phyloP scores from a whole-genome alignment of 1,140 invertebrate genomes.

The Dendrolimus kikuchii region DNA sequence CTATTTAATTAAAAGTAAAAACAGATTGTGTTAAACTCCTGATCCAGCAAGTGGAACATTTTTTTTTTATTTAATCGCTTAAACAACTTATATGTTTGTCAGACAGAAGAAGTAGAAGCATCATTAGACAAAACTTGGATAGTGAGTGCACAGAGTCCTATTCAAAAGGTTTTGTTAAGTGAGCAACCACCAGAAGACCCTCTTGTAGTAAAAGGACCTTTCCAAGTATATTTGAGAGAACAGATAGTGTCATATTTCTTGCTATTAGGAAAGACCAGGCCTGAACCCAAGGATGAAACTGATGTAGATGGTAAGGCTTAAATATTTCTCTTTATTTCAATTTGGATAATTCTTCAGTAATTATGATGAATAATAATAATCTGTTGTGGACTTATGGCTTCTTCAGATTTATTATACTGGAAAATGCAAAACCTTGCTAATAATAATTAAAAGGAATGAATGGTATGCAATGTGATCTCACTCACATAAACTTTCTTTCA shows the following conservation, averaged over 20 bases:
- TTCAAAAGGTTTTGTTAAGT: conserved; percentile 83
- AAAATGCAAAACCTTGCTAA: too few relatives aligned
- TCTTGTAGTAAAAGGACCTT: conserved; percentile 92
- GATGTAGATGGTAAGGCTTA: conserved; percentile 77
- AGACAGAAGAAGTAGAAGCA: conserved; percentile 80
- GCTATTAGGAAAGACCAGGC: conserved; percentile 75
- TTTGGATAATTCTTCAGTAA: background rate
- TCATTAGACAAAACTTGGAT: conserved; percentile 95
- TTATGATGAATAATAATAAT: background rate
- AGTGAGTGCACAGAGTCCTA: conserved; percentile 87
- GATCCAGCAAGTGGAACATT: background rate
- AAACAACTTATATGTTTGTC: conserved; percentile 46
- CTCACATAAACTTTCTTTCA: too few relatives aligned
- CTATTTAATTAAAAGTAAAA: too few relatives aligned
- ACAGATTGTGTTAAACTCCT: too few relatives aligned
- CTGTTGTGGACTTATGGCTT: conserved; percentile 2
- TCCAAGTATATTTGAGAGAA: conserved; percentile 84
- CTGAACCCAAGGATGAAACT: conserved; percentile 49
- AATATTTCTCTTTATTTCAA: conserved; percentile 5
- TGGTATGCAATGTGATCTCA: too few relatives aligned
- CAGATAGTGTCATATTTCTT: conserved; percentile 89
- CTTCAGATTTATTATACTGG: too few relatives aligned
- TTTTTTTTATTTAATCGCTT: conserved; percentile 1
- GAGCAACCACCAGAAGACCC: conserved; percentile 80
- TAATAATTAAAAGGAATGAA: too few relatives aligned